Evolutionary conservation across 1,140 invertebrate species (phyloP).

Genomic region (Anoplolepis gracilipes): DNA sequence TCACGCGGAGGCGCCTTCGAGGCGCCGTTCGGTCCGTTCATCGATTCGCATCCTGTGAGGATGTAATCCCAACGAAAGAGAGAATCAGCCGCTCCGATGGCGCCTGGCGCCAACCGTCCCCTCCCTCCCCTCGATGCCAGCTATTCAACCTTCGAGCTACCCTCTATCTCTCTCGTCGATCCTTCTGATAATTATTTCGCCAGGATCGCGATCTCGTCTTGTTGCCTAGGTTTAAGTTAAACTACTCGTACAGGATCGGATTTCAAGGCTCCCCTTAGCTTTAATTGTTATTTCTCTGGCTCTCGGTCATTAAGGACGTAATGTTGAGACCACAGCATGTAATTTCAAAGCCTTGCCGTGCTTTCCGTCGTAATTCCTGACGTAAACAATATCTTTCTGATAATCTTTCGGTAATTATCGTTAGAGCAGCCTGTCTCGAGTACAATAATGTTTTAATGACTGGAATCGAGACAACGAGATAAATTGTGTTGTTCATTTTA

Average conservation of each 20-base stretch:
- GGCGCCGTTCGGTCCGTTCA: conserved; percentile 66
- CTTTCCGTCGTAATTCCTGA: background rate
- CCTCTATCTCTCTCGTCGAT: background rate
- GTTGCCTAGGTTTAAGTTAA: background rate
- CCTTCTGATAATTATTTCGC: conserved; percentile 58
- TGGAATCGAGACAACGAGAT: no score
- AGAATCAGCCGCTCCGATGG: background rate
- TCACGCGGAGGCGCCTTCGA: conserved; percentile 55
- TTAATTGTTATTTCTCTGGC: conserved; percentile 19
- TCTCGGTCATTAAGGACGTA: background rate
- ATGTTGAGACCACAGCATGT: background rate
- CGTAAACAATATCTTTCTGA: background rate
- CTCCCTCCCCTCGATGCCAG: background rate
- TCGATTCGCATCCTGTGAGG: conserved; percentile 68
- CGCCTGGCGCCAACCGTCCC: conserved; percentile 60
- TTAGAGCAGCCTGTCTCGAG: background rate
- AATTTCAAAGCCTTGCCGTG: background rate
- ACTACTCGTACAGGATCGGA: background rate
- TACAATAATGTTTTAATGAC: background rate
- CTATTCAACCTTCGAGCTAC: no score
- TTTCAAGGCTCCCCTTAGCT: background rate
- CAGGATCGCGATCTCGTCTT: background rate
- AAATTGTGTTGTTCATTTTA: no score
- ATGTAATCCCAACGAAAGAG: conserved; percentile 64
- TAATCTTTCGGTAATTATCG: conserved; percentile 21